These are phyloP conservation scores for Hirudinaria manillensis DNA, from an alignment of 2,888 invertebrate genomes.

Conservation along the genomic window DNA sequence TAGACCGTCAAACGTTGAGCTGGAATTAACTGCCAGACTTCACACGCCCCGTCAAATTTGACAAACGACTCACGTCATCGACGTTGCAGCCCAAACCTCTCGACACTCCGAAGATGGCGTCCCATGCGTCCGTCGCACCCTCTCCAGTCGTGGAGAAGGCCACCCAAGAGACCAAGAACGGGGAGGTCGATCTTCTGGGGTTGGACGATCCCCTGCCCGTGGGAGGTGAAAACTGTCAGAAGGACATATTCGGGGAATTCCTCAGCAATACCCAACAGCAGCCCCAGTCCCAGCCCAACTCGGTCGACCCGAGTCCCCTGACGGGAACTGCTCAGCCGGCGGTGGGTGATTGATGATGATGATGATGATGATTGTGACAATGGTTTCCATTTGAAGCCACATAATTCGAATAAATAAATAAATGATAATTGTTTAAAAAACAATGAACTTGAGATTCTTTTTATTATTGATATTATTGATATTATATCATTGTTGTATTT, in stretches of 20 bases:
- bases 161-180: not conserved
- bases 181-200: conserved; percentile 34
- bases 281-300: not conserved
- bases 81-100: conserved; percentile 5
- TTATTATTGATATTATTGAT: no score
- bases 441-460: no score
- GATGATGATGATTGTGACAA: no score
- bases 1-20: no score
- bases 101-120: not conserved
- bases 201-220: conserved; percentile 24
- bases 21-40: no score
- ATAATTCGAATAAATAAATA: no score
- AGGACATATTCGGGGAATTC: conserved; percentile 38
- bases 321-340: not conserved
- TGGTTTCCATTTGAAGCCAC: no score
- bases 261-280: conserved; percentile 28
- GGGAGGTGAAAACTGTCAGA: conserved; percentile 1
- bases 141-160: not conserved
- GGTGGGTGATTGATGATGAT: no score
- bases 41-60: no score
- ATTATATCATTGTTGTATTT: no score
- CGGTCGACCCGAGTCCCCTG: not conserved
- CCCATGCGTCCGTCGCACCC: not conserved
- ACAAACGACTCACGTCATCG: no score
- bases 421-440: no score